Conservation (phyloP, 2,888 invertebrate species). For the Athripsodes cinereus region DNA sequence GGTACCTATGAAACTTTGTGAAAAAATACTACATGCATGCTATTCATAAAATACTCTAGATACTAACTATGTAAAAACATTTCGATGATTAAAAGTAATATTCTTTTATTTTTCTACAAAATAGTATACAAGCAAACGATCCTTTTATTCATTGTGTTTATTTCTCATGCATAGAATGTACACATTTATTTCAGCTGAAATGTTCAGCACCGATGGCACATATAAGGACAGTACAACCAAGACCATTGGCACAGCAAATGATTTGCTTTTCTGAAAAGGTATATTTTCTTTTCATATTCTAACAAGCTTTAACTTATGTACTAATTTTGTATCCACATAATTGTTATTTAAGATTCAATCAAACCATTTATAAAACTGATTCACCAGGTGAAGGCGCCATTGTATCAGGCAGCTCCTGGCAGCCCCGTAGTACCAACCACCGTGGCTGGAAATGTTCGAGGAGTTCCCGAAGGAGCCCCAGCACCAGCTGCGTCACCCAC, state of each 20-base stretch:
- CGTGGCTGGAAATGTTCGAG: slow-evolving; percentile 69
- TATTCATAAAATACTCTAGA: no score
- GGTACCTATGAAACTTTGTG: slow-evolving; percentile 6
- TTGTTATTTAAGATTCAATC: background rate
- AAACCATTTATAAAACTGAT: background rate
- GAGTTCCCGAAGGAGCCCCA: slow-evolving; percentile 57
- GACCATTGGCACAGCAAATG: slow-evolving; percentile 41
- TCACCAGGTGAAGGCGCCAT: slow-evolving; percentile 41
- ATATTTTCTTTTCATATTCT: background rate
- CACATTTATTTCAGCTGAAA: slow-evolving; percentile 24
- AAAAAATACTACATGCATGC: no score
- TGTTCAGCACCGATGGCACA: slow-evolving; percentile 25
- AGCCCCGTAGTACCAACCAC: slow-evolving; percentile 64
- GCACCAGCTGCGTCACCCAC: slow-evolving; percentile 41
- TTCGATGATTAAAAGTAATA: no score
- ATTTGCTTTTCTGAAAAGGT: slow-evolving; percentile 51
- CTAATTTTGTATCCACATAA: background rate
- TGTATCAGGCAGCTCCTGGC: slow-evolving; percentile 49
- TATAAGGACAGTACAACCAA: slow-evolving; percentile 38
- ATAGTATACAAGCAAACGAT: background rate
- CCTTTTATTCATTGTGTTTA: background rate
- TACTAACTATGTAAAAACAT: no score
- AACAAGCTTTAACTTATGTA: no score
- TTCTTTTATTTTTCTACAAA: background rate
- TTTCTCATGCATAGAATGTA: background rate